Base-by-base conservation (phyloP, 2,797 vertebrate genomes). In the Hephaestus fuliginosus region DNA sequence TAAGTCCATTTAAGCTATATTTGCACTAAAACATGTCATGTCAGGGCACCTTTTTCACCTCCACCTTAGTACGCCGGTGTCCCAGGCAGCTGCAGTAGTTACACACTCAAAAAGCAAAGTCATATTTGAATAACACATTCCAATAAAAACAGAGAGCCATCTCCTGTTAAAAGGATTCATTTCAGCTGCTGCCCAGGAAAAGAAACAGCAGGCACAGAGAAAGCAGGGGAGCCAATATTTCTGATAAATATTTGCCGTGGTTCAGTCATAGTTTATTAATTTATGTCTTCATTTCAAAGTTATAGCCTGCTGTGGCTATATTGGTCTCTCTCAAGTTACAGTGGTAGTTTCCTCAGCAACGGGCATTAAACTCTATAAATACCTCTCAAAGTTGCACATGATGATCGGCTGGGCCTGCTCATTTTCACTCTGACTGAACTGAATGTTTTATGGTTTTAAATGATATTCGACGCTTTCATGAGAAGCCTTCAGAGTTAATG, bases 241-340 rank as follows among this genome's bases (percentile, higher is more conserved):
- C 64, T 9, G 76, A 82, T 80, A 84, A 83, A 84, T 89, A 86
- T 87, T 84, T 82, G 65, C 76, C 64, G 15, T n/a, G 22, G 60
- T 79, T 89, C 78, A 77, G 64, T 84, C 69, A 51, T 4, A 52
- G 48, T 84, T 91, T 84, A 85, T 88, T 88, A 81, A 86, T 87
- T 89, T 58, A 83, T 74, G 58, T 49, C 78, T 85, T 87, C 73
- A 84, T 71, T 81, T 75, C 49, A 48, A 57, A 82, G 60, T 82
- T 76, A 85, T 28, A 84, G 48, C 74, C 53, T 4, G 12, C 57
- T 13, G 43, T 56, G 44, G 33, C 71, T 67, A 61, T 79, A 69
- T 83, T 60, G 63, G 8, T 83, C 52, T 66, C 39, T 48, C 44
- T 80, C 58, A 12, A 76, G 57, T 63, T 64, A 74, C 57, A 13